Conservation (phyloP, 2,888 invertebrate genomes). For the Zygothrica quintamaculata region DNA sequence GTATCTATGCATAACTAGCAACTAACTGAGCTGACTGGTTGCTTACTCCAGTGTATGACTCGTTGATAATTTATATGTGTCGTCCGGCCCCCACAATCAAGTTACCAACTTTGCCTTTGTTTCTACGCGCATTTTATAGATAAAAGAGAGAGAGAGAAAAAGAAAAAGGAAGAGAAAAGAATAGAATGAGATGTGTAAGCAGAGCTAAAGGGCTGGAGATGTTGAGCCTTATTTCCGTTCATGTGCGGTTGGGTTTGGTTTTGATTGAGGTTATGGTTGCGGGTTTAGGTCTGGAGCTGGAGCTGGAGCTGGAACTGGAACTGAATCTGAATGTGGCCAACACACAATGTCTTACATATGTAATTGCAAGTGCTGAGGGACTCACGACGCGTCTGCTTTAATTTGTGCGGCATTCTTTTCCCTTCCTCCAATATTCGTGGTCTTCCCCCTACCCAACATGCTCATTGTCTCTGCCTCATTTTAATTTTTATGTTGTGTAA, state of each 20-base stretch:
- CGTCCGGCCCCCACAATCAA: slow-evolving; percentile 79
- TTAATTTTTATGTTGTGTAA: slow-evolving; percentile 72
- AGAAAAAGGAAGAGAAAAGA: background rate
- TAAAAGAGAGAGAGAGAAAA: slow-evolving; percentile 21
- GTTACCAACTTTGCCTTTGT: slow-evolving; percentile 68
- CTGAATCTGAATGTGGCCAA: slow-evolving; percentile 28
- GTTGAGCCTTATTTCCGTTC: slow-evolving; percentile 68
- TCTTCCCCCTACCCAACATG: slow-evolving; percentile 10
- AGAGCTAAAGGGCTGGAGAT: slow-evolving; percentile 5
- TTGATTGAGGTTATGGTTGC: no score
- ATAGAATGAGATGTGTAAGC: no score
- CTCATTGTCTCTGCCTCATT: slow-evolving; percentile 50
- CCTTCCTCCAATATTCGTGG: no score
- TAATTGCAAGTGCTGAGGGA: slow-evolving; percentile 69
- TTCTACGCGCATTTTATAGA: slow-evolving; percentile 63
- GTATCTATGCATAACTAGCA: slow-evolving; percentile 43
- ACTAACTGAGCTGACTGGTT: slow-evolving; percentile 18
- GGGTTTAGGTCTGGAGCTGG: slow-evolving; percentile 21
- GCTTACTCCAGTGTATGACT: slow-evolving; percentile 36
- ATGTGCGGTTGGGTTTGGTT: slow-evolving; percentile 41
- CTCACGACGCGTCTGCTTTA: slow-evolving; percentile 71
- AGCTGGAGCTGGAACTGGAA: background rate
- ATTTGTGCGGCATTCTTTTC: slow-evolving; percentile 70
- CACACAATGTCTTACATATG: slow-evolving; percentile 62
- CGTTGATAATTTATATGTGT: slow-evolving; percentile 77